Evolutionary conservation across 2,888 invertebrate species (phyloP).

Genomic region (Steromphala cineraria): DNA sequence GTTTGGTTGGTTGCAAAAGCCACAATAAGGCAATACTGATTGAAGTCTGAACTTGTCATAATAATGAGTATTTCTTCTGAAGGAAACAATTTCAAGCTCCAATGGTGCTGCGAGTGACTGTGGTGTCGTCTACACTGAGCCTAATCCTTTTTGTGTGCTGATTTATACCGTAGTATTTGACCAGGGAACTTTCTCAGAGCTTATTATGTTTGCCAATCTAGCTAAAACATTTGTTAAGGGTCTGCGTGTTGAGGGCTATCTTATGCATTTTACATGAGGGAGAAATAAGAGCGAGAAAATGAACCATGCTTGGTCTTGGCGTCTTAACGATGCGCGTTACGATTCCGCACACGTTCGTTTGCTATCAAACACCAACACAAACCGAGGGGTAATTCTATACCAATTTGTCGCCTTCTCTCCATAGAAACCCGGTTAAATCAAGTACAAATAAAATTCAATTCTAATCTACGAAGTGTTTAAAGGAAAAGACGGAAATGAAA

Average conservation of each 20-base stretch:
- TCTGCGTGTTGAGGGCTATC: background rate
- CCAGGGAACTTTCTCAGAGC: background rate
- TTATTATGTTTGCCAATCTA: slow-evolving; percentile 18
- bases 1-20: background rate
- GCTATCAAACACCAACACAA: background rate
- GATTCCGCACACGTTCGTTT: background rate
- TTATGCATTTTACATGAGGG: slow-evolving; percentile 20
- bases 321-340: background rate
- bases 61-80: slow-evolving; percentile 4
- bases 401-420: slow-evolving; percentile 8
- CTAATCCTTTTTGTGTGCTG: slow-evolving; percentile 8
- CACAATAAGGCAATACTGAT: background rate
- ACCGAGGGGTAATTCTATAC: background rate
- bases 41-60: slow-evolving; percentile 12
- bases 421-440: slow-evolving; percentile 5
- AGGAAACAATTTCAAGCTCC: slow-evolving; percentile 18
- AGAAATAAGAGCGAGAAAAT: background rate
- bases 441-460: slow-evolving; percentile 8
- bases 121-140: background rate
- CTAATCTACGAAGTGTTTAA: background rate
- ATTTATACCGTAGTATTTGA: slow-evolving; percentile 8
- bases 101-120: slow-evolving; percentile 5
- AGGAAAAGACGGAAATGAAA: background rate
- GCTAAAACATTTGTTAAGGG: slow-evolving; percentile 17
- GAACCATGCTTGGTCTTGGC: background rate